Base-by-base conservation (phyloP, 2,888 invertebrate genomes). In the Cerceris ruficornis region DNA sequence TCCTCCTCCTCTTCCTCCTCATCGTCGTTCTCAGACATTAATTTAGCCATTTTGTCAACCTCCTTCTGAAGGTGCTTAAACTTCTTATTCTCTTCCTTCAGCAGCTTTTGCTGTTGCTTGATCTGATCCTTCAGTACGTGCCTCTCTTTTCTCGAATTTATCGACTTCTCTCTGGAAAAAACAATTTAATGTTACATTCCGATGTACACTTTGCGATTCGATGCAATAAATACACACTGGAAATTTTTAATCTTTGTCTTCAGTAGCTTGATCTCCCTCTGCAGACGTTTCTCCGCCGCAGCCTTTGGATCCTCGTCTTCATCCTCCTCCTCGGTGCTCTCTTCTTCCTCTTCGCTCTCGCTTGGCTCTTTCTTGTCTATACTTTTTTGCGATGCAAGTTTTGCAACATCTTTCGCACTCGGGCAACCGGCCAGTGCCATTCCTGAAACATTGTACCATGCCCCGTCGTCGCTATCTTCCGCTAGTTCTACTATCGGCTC, bases 11-110 rank as follows among this genome's bases (percentile, higher is more conserved):
- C 95, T 6, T 95, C 95, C 0, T 95, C 95, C 1, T 96, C 96
- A 7, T 95, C 96, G 0, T 95, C 96, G 2, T 95, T 95, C 87
- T 96, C 96, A 86, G 96, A 97, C 96, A 98, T 96, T 89, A 97
- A 94, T 14, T 96, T 96, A 0, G 97, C 97, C 97, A 98, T 98
- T 93, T 97, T 97, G 89, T 97, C 97, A 9, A 97, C 97, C 93
- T 98, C 97, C 83, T 97, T 97, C 91, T 97, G 97, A 55, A 98
- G 92, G 84, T 95, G 95, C 89, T 96, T 97, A 92, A 96, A 97
- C 92, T 96, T 97, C 88, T 95, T 95, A 89, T 96, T 96, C 87
- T 97, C 97, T 54, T 96, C 96, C 87, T 95, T 96, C 68, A 97
- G 94, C 67, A 95, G 94, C 8, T 94, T 94, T 86, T 97, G 97